Evolutionary conservation across 2,888 invertebrate species (phyloP), one percentile per base, ranked within the genome.

Genomic region (Athetis lepigone): DNA sequence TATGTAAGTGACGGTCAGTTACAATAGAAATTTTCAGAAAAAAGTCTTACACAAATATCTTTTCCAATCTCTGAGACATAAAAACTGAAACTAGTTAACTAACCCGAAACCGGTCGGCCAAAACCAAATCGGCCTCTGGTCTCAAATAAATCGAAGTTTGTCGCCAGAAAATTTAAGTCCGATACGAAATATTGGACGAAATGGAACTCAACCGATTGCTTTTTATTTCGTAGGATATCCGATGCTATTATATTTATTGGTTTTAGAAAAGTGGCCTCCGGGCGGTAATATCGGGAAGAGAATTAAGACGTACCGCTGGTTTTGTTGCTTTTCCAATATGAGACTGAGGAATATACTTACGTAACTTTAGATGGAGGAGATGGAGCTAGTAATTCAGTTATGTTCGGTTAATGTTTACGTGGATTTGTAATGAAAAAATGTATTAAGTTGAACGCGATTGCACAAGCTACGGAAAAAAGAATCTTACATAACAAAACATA

Each of bases 171-270:
- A 81, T 82, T 80, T 78, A 76, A 73, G 80, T 75, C 77, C 79
- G 69, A 85, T 82, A 84, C 77, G 77, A 85, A 82, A 85, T 88
- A 89, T 85, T 82, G 85, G 80, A 85, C 68, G 71, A 81, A 86
- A 87, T 84, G 80, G 83, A 83, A 76, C 77, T 79, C 79, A 64
- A 47, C 76, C 85, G 86, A 90, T 89, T 87, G 89, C 82, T 86
- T 90, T 90, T 89, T 88, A 89, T 88, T 86, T 83, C 84, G 65
- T 75, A 80, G 85, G 88, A 85, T 86, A 88, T 86, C 90, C 87
- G 76, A 84, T 80, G 82, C 85, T 80, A 89, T 91, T 91, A 90
- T 90, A 91, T 90, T 91, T 92, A 92, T 92, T 90, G 89, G 85
- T 90, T 90, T 89, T 85, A 85, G 85, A 87, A 86, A 91, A 91